Evolutionary conservation across 2,113 vertebrate species (phyloP).

Genomic region (Phaethornis superciliosus): DNA sequence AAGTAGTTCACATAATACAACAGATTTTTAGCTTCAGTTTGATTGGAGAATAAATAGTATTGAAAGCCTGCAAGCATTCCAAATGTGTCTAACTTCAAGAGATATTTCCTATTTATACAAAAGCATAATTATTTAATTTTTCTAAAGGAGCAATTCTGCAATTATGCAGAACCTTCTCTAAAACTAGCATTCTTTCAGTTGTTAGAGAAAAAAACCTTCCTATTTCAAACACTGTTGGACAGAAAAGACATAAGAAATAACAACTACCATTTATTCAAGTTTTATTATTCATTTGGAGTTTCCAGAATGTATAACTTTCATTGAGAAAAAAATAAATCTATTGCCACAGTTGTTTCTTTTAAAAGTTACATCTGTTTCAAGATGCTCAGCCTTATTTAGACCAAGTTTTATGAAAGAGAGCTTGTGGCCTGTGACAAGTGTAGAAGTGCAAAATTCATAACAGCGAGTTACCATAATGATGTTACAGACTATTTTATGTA

Average conservation of each 20-base stretch:
- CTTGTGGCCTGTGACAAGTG: background rate
- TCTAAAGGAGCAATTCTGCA: background rate
- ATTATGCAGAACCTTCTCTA: background rate
- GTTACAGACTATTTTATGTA: background rate
- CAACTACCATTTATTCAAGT: background rate
- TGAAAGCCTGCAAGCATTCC: background rate
- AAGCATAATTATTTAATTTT: background rate
- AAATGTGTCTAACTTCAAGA: background rate
- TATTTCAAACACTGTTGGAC: background rate
- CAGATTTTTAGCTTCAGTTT: background rate
- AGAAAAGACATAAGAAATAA: background rate
- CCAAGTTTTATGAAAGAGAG: background rate
- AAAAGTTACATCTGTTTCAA: background rate
- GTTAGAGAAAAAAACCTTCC: background rate
- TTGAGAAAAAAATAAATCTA: background rate
- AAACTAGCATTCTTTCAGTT: background rate
- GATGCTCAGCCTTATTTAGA: background rate
- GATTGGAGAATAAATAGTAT: background rate
- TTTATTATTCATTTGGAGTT: background rate
- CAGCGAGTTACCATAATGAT: background rate
- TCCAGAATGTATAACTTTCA: background rate
- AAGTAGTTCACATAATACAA: background rate
- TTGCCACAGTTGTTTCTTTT: background rate
- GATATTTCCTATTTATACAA: background rate
- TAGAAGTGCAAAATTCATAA: background rate